phyloP scores from a whole-genome alignment of 2,113 vertebrate species.

The Verasper variegatus region DNA sequence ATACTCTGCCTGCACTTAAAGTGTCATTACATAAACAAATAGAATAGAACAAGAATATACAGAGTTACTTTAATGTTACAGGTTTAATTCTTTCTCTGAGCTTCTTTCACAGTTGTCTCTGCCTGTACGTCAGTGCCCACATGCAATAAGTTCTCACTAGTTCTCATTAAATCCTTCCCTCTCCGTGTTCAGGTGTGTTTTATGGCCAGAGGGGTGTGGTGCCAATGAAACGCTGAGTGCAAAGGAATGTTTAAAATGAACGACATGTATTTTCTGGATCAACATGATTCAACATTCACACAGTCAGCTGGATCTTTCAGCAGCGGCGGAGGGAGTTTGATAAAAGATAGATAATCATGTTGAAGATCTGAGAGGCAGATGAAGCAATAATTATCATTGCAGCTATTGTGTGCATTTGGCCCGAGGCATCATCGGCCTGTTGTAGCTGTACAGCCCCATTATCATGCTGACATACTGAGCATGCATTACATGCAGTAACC shows the following conservation, averaged over 20 bases:
- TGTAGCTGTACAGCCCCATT: neutral
- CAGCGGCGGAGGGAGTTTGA: neutral
- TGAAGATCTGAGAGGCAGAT: neutral
- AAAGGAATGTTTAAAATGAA: conserved; percentile 58
- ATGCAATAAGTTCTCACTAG: conserved; percentile 64
- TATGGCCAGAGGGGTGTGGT: conserved; percentile 42
- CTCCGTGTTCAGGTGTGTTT: conserved; percentile 42
- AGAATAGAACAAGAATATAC: conserved; percentile 33
- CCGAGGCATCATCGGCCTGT: neutral
- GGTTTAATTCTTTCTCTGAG: conserved; percentile 8
- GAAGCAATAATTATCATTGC: neutral
- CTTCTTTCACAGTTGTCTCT: conserved; percentile 19
- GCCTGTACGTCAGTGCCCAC: conserved; percentile 7
- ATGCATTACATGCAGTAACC: neutral
- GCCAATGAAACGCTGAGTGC: conserved; percentile 32
- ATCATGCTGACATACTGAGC: neutral
- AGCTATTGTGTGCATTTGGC: conserved; percentile 2
- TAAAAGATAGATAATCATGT: neutral
- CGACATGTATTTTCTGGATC: conserved; percentile 49
- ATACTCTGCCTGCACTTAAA: conserved; percentile 26
- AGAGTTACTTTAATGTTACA: conserved; percentile 2
- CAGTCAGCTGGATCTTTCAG: conserved; percentile 13
- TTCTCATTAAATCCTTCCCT: conserved; percentile 25
- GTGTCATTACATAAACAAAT: conserved; percentile 67
- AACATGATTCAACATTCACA: conserved; percentile 44